Base-by-base conservation (phyloP, 2,113 vertebrate species). In the Leptobrachium ailaonicum region DNA sequence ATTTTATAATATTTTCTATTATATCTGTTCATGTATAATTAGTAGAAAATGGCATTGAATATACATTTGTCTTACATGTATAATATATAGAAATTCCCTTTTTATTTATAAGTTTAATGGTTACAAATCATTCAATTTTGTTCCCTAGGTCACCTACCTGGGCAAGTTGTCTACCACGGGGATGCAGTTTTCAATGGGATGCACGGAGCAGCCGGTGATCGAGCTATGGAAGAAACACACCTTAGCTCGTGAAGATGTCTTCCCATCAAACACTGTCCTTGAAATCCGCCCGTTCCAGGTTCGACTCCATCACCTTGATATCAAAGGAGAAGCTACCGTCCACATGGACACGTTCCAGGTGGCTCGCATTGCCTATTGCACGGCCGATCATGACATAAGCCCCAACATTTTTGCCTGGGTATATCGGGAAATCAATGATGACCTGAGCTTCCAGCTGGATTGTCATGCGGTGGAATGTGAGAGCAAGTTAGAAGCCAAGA, bases 271-370 rank as follows among this genome's bases (percentile, higher is more conserved):
- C 0, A 94, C 95, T 60, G 88, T 99, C 79, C 90, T 99, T 86
- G 98, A 99, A 91, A 99, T 99, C 82, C 96, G 96, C 0, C 98
- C 98, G 1, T 99, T 99, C 87, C 98, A 99, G 87, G 97, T 99
- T 82, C 96, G 95, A 84, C 92, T 99, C 71, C 98, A 98, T 83
- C 98, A 98, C 84, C 91, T 98, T 54, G 95, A 96, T 71, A 93
- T 92, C 83, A 96, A 92, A 66, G 92, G 95, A 0, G 97, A 98
- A 87, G 95, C 95, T 0, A 95, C 95, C 0, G 87, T 96, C 66
- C 94, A 94, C 90, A 95, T 98, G 96, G 97, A 99, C 93, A 97
- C 96, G 84, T 99, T 98, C 89, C 97, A 99, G 91, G 98, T 99
- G 89, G 96, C 98, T 14, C 96, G 96, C 42, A 99, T 99, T 2